A percentile compares a stretch with the other conserved stretches of the same genome.
Conservation (phyloP, 2,888 invertebrate species). For the Apodemia zela region DNA sequence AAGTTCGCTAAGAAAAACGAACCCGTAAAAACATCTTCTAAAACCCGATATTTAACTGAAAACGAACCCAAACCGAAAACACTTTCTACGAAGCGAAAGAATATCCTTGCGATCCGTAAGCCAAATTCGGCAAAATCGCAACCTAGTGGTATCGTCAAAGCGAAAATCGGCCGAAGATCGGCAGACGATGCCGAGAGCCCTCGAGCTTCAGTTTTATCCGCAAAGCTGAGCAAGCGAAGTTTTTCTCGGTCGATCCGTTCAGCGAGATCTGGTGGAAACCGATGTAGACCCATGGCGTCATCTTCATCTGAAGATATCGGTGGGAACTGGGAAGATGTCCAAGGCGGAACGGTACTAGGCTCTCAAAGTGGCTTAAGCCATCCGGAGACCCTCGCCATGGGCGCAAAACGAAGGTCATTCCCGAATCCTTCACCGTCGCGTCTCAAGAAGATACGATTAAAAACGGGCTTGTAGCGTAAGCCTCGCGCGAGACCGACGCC, state of each 20-base stretch:
- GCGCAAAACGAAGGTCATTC: constrained; percentile 53
- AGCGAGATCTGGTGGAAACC: constrained; percentile 31
- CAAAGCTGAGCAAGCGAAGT: constrained; percentile 56
- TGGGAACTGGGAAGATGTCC: constrained; percentile 53
- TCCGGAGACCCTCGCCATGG: constrained; percentile 32
- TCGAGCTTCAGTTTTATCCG: constrained; percentile 43
- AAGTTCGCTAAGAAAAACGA: constrained; percentile 58
- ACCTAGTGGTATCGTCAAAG: constrained; percentile 48
- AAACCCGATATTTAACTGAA: constrained; percentile 54
- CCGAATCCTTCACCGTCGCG: constrained; percentile 51
- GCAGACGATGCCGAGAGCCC: constrained; percentile 57
- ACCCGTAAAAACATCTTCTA: constrained; percentile 52
- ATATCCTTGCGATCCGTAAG: constrained; percentile 64
- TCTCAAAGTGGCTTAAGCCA: constrained; percentile 24
- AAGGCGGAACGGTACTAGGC: constrained; percentile 47
- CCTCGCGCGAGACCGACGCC: constrained; percentile 46
- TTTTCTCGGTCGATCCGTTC: constrained; percentile 48
- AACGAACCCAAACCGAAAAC: constrained; percentile 65
- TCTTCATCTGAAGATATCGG: constrained; percentile 54
- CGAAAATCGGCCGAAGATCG: constrained; percentile 52
- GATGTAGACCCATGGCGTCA: constrained; percentile 50
- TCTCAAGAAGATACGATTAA: constrained; percentile 70
- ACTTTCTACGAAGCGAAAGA: constrained; percentile 56
- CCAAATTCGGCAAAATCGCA: constrained; percentile 64
- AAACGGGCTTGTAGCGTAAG: constrained; percentile 61